A percentile compares a stretch with the other conserved stretches of the same genome.
Evolutionary conservation across 64 coral and sea anemone species (phyloP).

Genomic region (Orbicella faveolata): DNA sequence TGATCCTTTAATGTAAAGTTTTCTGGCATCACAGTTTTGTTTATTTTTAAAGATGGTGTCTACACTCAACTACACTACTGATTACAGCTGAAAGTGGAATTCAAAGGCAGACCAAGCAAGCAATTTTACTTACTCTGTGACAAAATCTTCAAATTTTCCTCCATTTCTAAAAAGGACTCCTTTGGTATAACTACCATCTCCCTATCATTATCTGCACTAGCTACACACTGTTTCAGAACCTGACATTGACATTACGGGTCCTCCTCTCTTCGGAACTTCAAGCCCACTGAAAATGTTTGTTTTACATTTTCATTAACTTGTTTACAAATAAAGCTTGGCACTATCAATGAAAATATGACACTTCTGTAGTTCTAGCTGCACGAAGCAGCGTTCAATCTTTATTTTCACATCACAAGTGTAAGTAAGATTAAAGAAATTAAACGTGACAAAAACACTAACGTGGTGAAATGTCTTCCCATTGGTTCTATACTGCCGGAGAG

Average conservation of each 20-base stretch:
- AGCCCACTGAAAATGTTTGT: not conserved
- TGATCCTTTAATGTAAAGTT: not conserved
- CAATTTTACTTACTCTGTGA: not conserved
- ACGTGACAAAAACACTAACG: constrained; percentile 1
- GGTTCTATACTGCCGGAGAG: not conserved
- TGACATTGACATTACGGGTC: not conserved
- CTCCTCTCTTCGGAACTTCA: constrained; percentile 3
- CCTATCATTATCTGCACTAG: not conserved
- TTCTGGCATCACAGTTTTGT: not conserved
- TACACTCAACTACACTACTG: not conserved
- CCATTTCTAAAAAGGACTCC: constrained; percentile 14
- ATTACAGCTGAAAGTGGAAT: not conserved
- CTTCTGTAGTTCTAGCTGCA: not conserved
- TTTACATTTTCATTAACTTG: not conserved
- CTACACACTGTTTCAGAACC: not conserved
- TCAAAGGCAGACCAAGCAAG: not conserved
- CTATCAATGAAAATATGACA: too few relatives aligned
- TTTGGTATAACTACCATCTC: constrained; percentile 20
- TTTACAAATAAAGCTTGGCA: not conserved
- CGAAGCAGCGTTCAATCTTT: not conserved
- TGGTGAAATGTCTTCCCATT: not conserved
- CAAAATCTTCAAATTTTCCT: constrained; percentile 33
- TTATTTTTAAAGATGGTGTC: too few relatives aligned
- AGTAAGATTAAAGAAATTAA: too few relatives aligned
- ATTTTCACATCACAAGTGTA: not conserved